Base-by-base conservation (phyloP, 1,140 invertebrate species). In the Heliconius hermathena region DNA sequence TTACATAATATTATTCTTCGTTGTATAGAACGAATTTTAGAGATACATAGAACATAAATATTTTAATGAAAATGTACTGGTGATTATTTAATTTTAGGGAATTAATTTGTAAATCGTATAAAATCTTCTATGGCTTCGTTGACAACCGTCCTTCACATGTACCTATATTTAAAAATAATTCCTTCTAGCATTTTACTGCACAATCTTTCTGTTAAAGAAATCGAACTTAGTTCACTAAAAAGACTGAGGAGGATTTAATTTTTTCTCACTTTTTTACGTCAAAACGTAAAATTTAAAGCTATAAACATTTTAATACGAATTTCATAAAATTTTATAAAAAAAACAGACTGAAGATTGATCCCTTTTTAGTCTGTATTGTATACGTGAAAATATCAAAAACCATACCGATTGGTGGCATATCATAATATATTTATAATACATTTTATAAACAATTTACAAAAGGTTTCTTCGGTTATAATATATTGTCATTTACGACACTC, bases 211-310 rank as follows among this genome's bases (percentile, higher is more conserved):
- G 74, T 85, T 81, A 8, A 74, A 81, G 70, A 84, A 86, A 83
- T 81, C 78, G 87, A 84, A 89, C 88, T 86, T 83, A 84, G 84
- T 88, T 88, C 84, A 78, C 86, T 78, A 89, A 87, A 76, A 93
- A 93, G 91, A 93, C 90, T 91, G 90, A 92, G 77, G 82, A 85
- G 82, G 83, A 85, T 87, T 89, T 85, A 84, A 85, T 87, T 85
- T 87, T 90, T 89, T 92, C 87, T 83, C 85, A 88, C 86, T 90
- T 91, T 92, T 92, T 87, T 89, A 89, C 83, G 84, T 85, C 83
- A 79, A 78, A 77, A 80, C 77, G 75, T 73, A 76, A 66, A 29
- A 29, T 73, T 77, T 38, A 74, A 82, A 76, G 46, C 60, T 66
- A 66, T 52, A 60, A 60, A 22, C 20, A 22, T 22, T 60, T 22